Base-by-base conservation (phyloP, 1,140 invertebrate species). In the Drosophila rufa region DNA sequence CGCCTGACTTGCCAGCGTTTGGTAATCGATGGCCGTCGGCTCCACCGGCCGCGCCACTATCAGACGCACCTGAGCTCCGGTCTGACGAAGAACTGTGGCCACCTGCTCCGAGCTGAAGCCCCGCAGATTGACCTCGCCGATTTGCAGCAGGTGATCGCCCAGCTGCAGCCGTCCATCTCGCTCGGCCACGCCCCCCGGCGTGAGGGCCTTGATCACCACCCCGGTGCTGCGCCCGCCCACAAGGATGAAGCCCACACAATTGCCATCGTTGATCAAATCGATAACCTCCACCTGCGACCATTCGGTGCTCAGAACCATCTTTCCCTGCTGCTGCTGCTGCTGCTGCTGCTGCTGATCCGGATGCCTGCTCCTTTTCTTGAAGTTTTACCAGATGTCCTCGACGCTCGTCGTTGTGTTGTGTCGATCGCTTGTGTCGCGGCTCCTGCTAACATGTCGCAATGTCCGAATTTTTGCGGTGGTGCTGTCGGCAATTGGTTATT, bases 31-130 rank as follows among this genome's bases (percentile, higher is more conserved):
- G 15, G 96, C 95, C 33, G 95, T 94, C 9, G 96, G 96, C 91
- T 97, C 97, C 15, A 97, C 95, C 12, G 96, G 96, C 67, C 98
- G 94, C 14, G 98, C 98, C 25, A 99, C 98, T 47, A 99, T 95
- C 82, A 99, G 95, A 66, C 98, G 95, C 57, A 99, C 97, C 85
- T 96, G 95, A 70, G 95, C 95, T 42, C 97, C 98, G 70, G 97
- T 95, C 94, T 98, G 97, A 33, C 98, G 95, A 74, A 99, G 94
- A 60, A 99, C 97, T 51, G 97, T 95, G 42, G 98, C 98, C 69
- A 99, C 98, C 92, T 98, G 98, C 91, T 99, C 98, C 22, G 97
- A 98, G 45, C 96, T 97, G 94, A 98, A 97, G 5, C 98, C 97
- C 48, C 97, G 95, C 61, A 99, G 94, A 93, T 97, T 98, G 51